Evolutionary conservation across 2,888 invertebrate species (phyloP), one percentile per base, ranked within the genome.

Genomic region (Ichneumoninae sp.): DNA sequence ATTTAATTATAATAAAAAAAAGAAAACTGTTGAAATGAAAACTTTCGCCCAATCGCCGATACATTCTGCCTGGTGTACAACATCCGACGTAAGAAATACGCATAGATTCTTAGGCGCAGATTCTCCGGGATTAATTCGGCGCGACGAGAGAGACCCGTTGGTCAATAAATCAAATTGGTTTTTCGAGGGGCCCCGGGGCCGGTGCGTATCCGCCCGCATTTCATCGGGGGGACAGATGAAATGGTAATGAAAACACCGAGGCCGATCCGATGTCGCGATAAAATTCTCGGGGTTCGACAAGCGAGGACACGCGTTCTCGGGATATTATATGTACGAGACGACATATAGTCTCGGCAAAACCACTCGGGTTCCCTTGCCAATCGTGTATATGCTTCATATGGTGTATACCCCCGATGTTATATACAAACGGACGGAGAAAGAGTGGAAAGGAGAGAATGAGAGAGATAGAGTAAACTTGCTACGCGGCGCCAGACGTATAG

Each of bases 101-200:
- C 52, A 54, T 19, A 19, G 62, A 62, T 30, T 62, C 30, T 62
- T 62, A 33, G 62, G n/a, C 62, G n/a, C 6, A 33, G 62, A 6
- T 62, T n/a, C 62, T 13, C 13, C 44, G 13, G 16, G 16, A 62
- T 62, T 62, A 26, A 62, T 62, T 62, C 62, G 62, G 62, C 62
- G 30, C 62, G 62, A 13, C 26, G 30, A 26, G 60, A n/a, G 50
- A 54, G 71, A 80, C 66, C 76, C 72, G 44, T 83, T 47, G 44
- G 80, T 77, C 89, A 87, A 93, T 93, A 93, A 92, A 93, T 93
- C 93, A 93, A 92, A 91, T 90, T 80, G 88, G 84, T 91, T 93
- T 93, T 92, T 91, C 89, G 89, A 71, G 40, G 72, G 47, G 65
- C 33, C 33, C 69, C 33, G 16, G 36, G 44, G 1, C 30, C 33